Base-by-base conservation (phyloP, 2,888 invertebrate genomes). In the Chrysolina haemoptera region DNA sequence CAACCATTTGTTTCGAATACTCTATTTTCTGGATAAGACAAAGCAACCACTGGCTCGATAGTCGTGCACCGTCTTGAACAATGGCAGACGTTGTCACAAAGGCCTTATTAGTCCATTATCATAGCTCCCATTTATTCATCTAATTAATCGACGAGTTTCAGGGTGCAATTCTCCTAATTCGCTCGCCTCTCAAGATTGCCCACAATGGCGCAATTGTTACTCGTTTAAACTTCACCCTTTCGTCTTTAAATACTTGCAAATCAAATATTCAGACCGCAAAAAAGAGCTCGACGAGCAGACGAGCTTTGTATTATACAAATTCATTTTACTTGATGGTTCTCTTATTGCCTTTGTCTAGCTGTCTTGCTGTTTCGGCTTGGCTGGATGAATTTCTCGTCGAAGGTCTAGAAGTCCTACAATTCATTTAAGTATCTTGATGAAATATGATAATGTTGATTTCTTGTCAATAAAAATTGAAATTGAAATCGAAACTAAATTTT, bases 61-160 rank as follows among this genome's bases (percentile, higher is more conserved):
- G 66, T 43, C 35, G n/a, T 46, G 6, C 12, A 9, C 35, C 35
- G 27, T 55, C 18, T 22, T 18, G 53, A 64, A 71, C 69, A 48
- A 74, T 70, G 10, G 62, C 53, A 68, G 63, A 46, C 68, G 20
- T n/a, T 41, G 62, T 72, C 79, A 83, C 83, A 83, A 84, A 83
- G 81, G 78, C 80, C 78, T 80, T 78, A 83, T 81, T 82, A 82
- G 78, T 78, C 76, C 75, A 82, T 84, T 83, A 83, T 84, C 81
- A 75, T 80, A 79, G 75, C 80, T 14, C 75, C 80, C 79, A 78
- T 82, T 82, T 82, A 82, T 83, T 80, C 81, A 80, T 81, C 82
- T 83, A 84, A 84, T 84, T 84, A 83, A 82, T 83, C 81, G 81
- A 72, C 71, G 73, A 73, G 78, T 80, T 82, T 76, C 78, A 78